A percentile compares a stretch with the other conserved stretches of the same genome.
phyloP scores from a whole-genome alignment of 2,113 vertebrate genomes.

The Aplodontia rufa region DNA sequence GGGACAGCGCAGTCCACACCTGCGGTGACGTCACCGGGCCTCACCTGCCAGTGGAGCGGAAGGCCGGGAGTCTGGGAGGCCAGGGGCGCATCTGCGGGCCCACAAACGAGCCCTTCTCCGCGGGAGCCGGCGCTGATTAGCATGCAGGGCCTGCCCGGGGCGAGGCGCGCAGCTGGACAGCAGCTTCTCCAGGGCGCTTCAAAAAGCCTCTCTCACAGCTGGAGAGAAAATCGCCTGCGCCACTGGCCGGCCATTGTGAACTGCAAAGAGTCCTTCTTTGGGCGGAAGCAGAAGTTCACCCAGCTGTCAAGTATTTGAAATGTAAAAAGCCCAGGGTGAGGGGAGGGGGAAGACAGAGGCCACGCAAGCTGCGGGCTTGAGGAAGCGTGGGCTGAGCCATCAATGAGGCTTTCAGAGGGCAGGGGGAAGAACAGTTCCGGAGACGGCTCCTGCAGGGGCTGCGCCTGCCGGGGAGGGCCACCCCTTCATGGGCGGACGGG shows the following conservation, averaged over 20 bases:
- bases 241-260: slow-evolving; percentile 84
- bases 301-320: slow-evolving; percentile 87
- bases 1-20: slow-evolving; percentile 68
- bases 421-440: slow-evolving; percentile 64
- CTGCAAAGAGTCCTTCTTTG: slow-evolving; percentile 82
- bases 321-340: slow-evolving; percentile 74
- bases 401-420: slow-evolving; percentile 74
- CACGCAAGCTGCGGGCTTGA: slow-evolving; percentile 70
- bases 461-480: neutral
- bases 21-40: slow-evolving; percentile 83
- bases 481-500: neutral
- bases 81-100: slow-evolving; percentile 79
- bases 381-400: slow-evolving; percentile 72
- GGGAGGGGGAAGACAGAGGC: slow-evolving; percentile 68
- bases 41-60: slow-evolving; percentile 84
- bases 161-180: slow-evolving; percentile 86
- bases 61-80: slow-evolving; percentile 68
- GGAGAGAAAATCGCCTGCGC: slow-evolving; percentile 85
- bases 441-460: neutral
- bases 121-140: slow-evolving; percentile 80
- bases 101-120: slow-evolving; percentile 84
- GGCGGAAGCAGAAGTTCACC: slow-evolving; percentile 86
- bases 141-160: slow-evolving; percentile 81
- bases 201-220: slow-evolving; percentile 87
- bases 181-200: slow-evolving; percentile 83